These are phyloP conservation scores for Poeciliopsis turneri DNA, from an alignment of 2,797 vertebrate species.

Conservation along the genomic window DNA sequence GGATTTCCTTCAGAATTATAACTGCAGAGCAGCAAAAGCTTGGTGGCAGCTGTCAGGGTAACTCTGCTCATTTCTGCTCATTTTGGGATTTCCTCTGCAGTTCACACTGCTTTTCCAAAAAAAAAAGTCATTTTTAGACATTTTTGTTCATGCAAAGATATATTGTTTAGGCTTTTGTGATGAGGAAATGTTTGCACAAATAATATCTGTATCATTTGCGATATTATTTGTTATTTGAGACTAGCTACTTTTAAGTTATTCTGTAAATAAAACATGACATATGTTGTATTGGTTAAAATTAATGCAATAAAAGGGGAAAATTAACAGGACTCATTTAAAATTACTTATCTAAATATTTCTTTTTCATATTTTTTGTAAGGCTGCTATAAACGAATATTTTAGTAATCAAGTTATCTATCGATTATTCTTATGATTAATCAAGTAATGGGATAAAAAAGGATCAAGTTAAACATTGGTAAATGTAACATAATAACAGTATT, in stretches of 20 bases:
- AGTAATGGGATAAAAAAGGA: no score
- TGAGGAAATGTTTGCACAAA: not conserved
- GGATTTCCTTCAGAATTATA: not conserved
- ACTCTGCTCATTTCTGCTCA: not conserved
- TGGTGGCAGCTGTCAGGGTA: not conserved
- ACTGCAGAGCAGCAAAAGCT: not conserved
- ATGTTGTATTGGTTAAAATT: not conserved
- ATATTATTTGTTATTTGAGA: not conserved
- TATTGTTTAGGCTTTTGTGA: not conserved
- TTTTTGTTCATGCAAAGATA: not conserved
- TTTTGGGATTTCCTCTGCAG: not conserved
- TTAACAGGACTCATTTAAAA: not conserved
- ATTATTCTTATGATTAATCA: no score
- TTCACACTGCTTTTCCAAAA: not conserved
- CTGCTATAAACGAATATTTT: no score
- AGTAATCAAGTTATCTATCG: no score
- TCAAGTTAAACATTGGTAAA: no score
- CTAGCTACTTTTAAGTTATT: not conserved
- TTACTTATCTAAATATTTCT: not conserved
- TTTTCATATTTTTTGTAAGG: not conserved
- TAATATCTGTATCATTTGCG: not conserved
- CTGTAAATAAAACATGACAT: not conserved
- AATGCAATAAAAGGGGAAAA: no score
- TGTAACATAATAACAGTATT: no score
- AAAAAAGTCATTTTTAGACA: not conserved